Conservation (phyloP, 2,797 vertebrate genomes). For the Denticeps clupeoides region DNA sequence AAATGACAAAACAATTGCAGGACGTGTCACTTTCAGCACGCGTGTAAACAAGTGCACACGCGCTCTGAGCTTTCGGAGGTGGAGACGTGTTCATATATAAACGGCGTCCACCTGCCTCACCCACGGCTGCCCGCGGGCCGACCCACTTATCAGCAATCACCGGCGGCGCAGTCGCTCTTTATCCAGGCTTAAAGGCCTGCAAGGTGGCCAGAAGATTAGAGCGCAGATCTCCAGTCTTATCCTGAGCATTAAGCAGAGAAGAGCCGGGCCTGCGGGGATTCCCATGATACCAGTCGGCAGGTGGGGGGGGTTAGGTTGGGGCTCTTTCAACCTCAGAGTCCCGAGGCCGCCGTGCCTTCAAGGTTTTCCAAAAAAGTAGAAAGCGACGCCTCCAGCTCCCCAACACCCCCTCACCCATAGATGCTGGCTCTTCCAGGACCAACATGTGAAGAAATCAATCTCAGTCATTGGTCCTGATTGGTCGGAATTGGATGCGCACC, state of each 20-base stretch:
- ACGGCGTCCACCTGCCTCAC: neutral
- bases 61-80: too few species aligned
- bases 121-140: constrained; percentile 29
- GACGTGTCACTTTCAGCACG: too few species aligned
- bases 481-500: neutral
- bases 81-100: too few species aligned
- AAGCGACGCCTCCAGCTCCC: too few species aligned
- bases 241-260: constrained; percentile 30
- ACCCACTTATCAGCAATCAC: constrained; percentile 64
- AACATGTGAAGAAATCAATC: constrained; percentile 1
- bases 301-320: too few species aligned
- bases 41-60: too few species aligned
- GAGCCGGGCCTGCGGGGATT: constrained; percentile 13
- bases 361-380: too few species aligned
- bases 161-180: constrained; percentile 53
- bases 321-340: neutral
- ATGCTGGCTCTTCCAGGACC: too few species aligned
- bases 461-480: neutral
- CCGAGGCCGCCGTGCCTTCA: too few species aligned
- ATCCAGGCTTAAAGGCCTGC: constrained; percentile 57
- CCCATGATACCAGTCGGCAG: neutral
- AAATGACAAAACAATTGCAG: too few species aligned
- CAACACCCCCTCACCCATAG: too few species aligned
- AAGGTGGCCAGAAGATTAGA: constrained; percentile 55
- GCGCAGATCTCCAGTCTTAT: constrained; percentile 48